Evolutionary conservation across 2,113 vertebrate species (phyloP), one percentile per base, ranked within the genome.

Genomic region (Micronisus gabar): DNA sequence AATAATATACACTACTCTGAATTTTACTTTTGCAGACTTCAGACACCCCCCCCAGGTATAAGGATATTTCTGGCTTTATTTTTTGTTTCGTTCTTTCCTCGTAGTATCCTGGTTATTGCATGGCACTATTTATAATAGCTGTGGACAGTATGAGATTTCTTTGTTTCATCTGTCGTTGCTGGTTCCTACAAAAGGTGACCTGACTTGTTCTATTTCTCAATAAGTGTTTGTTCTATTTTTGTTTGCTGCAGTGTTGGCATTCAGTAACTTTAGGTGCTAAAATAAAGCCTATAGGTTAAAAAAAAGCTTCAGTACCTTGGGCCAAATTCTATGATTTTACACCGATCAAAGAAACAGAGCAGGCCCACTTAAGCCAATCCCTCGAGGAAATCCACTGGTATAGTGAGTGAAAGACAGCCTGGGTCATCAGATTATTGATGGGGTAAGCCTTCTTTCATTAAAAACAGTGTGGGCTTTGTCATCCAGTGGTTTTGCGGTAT

Each of bases 1-100:
- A 93, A 89, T 97, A 97, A 92, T 27, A 89, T 72, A 74, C 58
- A 23, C n/a, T 93, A 68, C 53, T 95, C 61, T 32, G 56, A 93
- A 75, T 96, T 91, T 86, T 88, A 73, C 79, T 96, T 79, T 43
- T 92, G 40, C 61, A 56, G 88, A 13, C 4, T 79, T 93, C 68
- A 89, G 67, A 88, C 43, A 17, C 53, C 34, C n/a, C 53, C 34
- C 40, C 74, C 38, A 81, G 63, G 47, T 95, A 62, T 65, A 41
- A 3, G 8, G 36, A 13, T 58, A 66, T 84, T 93, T 94, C 61
- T 93, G 81, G 25, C 27, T 92, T 66, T 32, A 25, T 61, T 48
- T 87, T 89, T 78, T 43, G 16, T 62, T 81, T 79, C 9, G 47
- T 68, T 97, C 58, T 90, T 67, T 53, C 56, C 92, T 72, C 2